phyloP scores from a whole-genome alignment of 2,113 vertebrate species.

The Pithys albifrons region DNA sequence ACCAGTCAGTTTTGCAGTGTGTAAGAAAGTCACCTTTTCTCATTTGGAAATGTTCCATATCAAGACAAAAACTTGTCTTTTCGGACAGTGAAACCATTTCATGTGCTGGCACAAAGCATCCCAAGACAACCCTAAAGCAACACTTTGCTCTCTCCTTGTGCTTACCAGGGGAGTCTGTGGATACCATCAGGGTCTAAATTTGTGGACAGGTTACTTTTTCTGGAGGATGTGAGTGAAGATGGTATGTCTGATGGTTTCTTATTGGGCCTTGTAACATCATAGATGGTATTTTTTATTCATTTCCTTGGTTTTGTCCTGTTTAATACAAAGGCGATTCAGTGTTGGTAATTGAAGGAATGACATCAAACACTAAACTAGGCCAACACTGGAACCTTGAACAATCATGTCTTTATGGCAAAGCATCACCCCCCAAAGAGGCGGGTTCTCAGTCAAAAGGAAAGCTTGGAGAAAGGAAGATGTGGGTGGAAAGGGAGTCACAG shows the following conservation, averaged over 20 bases:
- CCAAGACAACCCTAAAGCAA: not conserved
- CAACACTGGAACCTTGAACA: not conserved
- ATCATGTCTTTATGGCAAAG: not conserved
- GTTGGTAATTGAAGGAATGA: not conserved
- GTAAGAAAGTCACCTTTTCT: not conserved
- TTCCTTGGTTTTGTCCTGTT: not conserved
- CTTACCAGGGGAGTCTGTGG: not conserved
- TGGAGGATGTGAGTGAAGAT: not conserved
- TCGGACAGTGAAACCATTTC: not conserved
- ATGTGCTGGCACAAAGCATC: not conserved
- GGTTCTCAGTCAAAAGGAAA: not conserved
- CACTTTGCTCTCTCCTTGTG: not conserved
- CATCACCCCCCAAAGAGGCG: not conserved
- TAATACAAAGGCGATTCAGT: not conserved
- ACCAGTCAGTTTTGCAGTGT: not conserved
- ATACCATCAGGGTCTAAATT: not conserved
- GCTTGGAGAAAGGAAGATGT: not conserved
- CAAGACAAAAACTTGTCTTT: not conserved
- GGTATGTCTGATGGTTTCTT: not conserved
- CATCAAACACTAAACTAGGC: not conserved
- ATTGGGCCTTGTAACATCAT: fast-evolving
- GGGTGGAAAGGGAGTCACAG: not conserved
- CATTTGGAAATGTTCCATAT: not conserved
- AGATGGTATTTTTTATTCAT: not conserved
- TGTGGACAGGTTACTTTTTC: not conserved